Percentiles rank a stretch among this genome's conserved stretches.
phyloP scores from a whole-genome alignment of 2,888 invertebrate genomes.

The Clitarchus hookeri region DNA sequence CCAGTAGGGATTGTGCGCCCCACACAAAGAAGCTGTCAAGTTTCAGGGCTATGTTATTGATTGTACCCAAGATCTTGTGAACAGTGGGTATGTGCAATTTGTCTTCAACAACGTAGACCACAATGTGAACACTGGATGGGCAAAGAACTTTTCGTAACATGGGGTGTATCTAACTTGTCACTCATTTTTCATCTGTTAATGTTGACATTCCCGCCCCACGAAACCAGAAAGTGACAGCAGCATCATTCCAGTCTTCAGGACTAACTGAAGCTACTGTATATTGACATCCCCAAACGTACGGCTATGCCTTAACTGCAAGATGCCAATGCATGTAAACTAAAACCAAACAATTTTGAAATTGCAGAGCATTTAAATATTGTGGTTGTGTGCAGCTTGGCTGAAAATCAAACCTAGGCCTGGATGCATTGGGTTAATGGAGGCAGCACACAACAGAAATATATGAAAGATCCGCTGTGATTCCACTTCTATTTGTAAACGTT shows the following conservation, averaged over 20 bases:
- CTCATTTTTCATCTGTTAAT: not conserved
- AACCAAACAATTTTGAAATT: not conserved
- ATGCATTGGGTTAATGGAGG: conserved; percentile 25
- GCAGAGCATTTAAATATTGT: conserved; percentile 6
- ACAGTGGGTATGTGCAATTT: not conserved
- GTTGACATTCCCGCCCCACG: too few relatives aligned
- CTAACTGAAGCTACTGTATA: not conserved
- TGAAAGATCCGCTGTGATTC: not conserved
- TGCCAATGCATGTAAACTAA: not conserved
- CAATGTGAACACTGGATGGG: conserved; percentile 9
- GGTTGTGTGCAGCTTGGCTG: conserved; percentile 15
- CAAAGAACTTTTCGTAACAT: not conserved
- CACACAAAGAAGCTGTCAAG: not conserved
- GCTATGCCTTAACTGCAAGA: not conserved
- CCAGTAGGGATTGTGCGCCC: too few relatives aligned
- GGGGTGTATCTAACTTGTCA: not conserved
- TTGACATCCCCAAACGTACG: not conserved
- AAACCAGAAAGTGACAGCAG: too few relatives aligned
- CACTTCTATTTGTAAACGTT: not conserved
- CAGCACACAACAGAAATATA: not conserved
- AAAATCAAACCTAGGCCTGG: not conserved
- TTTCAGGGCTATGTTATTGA: not conserved
- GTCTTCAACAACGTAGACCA: not conserved
- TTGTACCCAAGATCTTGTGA: not conserved
- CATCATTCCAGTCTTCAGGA: not conserved